phyloP scores from a whole-genome alignment of 2,113 vertebrate genomes.

The Numida meleagris region DNA sequence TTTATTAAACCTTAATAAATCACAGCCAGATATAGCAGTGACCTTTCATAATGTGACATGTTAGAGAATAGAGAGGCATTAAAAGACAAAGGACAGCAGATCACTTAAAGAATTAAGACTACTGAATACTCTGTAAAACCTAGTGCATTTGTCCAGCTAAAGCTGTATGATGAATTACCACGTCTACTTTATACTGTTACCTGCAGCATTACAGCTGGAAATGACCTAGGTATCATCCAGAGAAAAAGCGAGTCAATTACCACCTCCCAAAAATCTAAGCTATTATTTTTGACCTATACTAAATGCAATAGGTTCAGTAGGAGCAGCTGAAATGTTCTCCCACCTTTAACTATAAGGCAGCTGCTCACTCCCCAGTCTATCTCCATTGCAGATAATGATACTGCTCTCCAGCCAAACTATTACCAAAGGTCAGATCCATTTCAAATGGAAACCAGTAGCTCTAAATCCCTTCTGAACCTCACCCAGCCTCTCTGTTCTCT shows the following conservation, averaged over 20 bases:
- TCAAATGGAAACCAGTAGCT: neutral
- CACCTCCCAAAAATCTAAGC: neutral
- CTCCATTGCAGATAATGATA: neutral
- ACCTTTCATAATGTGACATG: neutral
- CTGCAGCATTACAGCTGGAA: neutral
- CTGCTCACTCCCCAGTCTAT: accelerated
- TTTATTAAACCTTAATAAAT: neutral
- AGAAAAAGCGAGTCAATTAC: neutral
- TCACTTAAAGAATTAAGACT: neutral
- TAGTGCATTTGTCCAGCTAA: neutral
- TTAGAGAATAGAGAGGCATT: neutral
- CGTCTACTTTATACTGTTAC: neutral
- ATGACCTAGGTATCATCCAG: neutral
- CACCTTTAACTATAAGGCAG: neutral
- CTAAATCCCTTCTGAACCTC: neutral
- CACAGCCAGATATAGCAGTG: neutral
- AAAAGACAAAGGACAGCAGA: neutral
- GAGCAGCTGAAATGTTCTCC: neutral
- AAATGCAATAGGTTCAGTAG: neutral
- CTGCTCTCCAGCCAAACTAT: neutral
- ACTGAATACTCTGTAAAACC: neutral
- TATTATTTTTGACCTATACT: neutral
- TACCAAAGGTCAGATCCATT: neutral
- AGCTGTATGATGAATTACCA: neutral
- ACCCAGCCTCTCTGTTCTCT: neutral